phyloP scores from a whole-genome alignment of 2,113 vertebrate species.

The Brachypodius melanocephalos region DNA sequence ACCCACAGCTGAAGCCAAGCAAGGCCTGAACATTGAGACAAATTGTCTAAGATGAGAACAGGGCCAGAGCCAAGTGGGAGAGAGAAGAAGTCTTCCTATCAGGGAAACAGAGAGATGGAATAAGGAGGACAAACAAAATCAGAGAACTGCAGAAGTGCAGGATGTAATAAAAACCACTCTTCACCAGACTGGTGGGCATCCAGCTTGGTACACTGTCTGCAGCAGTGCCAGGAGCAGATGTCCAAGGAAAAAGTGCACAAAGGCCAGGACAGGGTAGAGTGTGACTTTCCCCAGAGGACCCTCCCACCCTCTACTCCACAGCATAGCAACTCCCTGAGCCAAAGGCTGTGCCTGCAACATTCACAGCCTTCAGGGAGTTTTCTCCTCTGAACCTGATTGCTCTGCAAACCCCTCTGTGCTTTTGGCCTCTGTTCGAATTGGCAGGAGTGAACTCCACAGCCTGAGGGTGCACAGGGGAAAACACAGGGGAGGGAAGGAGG shows the following conservation, averaged over 20 bases:
- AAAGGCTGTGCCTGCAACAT: neutral
- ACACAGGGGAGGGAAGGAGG: neutral
- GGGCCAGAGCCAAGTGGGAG: neutral
- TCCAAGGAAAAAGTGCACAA: neutral
- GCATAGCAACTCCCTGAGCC: accelerated
- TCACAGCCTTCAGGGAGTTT: neutral
- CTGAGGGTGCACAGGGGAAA: neutral
- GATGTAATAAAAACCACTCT: neutral
- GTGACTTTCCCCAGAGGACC: neutral
- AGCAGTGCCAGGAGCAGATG: neutral
- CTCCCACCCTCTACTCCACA: neutral
- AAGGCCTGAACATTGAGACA: neutral
- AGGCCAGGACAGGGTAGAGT: neutral
- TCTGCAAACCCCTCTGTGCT: neutral
- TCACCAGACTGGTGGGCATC: neutral
- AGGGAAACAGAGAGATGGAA: neutral
- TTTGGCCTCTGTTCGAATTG: neutral
- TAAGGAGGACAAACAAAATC: neutral
- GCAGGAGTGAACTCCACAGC: neutral
- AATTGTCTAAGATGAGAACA: neutral
- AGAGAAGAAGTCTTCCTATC: neutral
- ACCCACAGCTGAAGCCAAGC: slow-evolving; percentile 7
- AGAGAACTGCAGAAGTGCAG: neutral
- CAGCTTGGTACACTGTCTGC: neutral
- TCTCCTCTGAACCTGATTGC: neutral